Base-by-base conservation (phyloP, 1,140 invertebrate genomes). In the Papilio xuthus region DNA sequence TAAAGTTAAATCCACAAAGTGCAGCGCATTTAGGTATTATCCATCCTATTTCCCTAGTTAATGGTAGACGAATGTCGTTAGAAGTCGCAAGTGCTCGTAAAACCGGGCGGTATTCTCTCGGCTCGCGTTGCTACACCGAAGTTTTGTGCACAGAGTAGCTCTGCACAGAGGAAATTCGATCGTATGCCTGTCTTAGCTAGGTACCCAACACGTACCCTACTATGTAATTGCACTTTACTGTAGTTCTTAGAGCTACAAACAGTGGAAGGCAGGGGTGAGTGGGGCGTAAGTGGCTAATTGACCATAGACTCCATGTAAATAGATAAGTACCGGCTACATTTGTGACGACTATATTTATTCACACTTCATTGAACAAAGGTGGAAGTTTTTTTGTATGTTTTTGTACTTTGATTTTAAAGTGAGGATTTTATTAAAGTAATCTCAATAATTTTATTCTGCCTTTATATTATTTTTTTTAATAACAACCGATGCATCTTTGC, bases 21-120 rank as follows among this genome's bases (percentile, higher is more conserved):
- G 86, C 84, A 85, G 83, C 84, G 84, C 82, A 84, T 89, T 88
- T 79, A 82, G 81, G 88, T 85, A 91, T 90, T 92, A 92, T 88
- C 88, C 86, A 86, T 88, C 86, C 85, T 90, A 91, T 92, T 90
- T 90, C 84, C 86, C 87, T 89, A 90, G 85, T 91, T 91, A 92
- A 89, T 90, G 91, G 86, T 82, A 90, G 90, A 91, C 84, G 87
- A 89, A 90, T 89, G 86, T 90, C 89, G 88, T 91, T 92, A 89
- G 87, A 86, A 88, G 86, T 92, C 85, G 85, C 88, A 84, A 91
- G 88, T 85, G 86, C 85, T 89, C 88, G 88, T 90, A 89, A 91
- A 90, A 89, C 86, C 84, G 84, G 81, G 81, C 83, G 85, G 87
- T 89, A 83, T 83, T 81, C 79, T 63, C 81, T 81, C 72, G 80